A percentile compares a stretch with the other conserved stretches of the same genome.
Conservation (phyloP, 2,888 invertebrate genomes). For the Loripinus fragilis region DNA sequence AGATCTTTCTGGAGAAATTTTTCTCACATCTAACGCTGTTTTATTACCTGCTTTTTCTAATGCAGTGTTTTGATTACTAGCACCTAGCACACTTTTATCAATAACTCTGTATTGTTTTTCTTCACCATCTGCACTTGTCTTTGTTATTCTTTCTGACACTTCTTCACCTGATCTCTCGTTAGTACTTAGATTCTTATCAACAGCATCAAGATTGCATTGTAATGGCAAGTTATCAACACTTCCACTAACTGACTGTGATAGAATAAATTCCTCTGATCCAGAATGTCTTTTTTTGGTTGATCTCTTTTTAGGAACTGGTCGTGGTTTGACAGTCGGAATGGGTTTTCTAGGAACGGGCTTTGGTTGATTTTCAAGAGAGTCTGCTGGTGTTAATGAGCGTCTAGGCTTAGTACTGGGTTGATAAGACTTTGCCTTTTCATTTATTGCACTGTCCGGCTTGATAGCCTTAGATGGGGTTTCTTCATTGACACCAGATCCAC, state of each 20-base stretch:
- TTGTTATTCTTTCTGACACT: neutral
- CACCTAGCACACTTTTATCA: slow-evolving; percentile 36
- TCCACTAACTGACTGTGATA: slow-evolving; percentile 6
- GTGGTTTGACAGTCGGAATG: slow-evolving; percentile 43
- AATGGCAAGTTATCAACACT: slow-evolving; percentile 35
- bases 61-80: slow-evolving; percentile 7
- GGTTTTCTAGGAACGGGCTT: slow-evolving; percentile 51
- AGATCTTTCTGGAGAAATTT: slow-evolving; percentile 9
- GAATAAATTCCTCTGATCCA: slow-evolving; percentile 42
- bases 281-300: slow-evolving; percentile 52
- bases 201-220: neutral
- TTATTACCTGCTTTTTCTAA: slow-evolving; percentile 5
- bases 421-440: neutral
- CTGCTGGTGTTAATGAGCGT: neutral
- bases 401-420: slow-evolving; percentile 1
- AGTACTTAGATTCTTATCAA: slow-evolving; percentile 28
- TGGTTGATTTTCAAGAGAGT: slow-evolving; percentile 7
- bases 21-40: slow-evolving; percentile 18
- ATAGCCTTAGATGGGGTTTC: neutral
- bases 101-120: slow-evolving; percentile 53
- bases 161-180: slow-evolving; percentile 1
- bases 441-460: slow-evolving; percentile 13
- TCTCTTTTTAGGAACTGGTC: slow-evolving; percentile 58
- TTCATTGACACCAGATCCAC: slow-evolving; percentile 13
- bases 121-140: slow-evolving; percentile 25